phyloP scores from a whole-genome alignment of 2,113 vertebrate species.

The Chinchilla lanigera region DNA sequence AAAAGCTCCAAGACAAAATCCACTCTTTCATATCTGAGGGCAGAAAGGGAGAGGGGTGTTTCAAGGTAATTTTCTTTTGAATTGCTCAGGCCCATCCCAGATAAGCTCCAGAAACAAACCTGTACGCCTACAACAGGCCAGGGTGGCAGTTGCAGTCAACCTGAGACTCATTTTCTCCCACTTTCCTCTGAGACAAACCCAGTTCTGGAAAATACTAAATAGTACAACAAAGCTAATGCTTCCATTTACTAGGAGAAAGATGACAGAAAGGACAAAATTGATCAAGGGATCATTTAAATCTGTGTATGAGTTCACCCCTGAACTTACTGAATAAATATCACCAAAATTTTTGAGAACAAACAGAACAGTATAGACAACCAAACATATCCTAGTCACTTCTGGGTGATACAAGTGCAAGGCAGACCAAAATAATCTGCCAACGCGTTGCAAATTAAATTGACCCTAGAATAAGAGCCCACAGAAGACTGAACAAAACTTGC shows the following conservation, averaged over 20 bases:
- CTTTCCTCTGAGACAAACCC: neutral
- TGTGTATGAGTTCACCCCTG: neutral
- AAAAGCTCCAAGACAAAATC: neutral
- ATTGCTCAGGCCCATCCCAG: too few relatives aligned
- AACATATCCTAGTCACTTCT: neutral
- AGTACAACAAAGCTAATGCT: too few relatives aligned
- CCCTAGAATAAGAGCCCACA: neutral
- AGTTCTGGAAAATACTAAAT: neutral
- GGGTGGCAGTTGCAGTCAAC: accelerated
- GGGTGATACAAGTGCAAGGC: neutral
- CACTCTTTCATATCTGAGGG: neutral
- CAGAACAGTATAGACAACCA: neutral
- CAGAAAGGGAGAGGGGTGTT: too few relatives aligned
- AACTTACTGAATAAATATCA: neutral
- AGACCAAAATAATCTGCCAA: neutral
- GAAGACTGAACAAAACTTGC: neutral
- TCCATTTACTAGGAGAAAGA: neutral
- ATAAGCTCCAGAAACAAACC: neutral
- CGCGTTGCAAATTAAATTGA: neutral
- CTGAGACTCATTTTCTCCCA: neutral
- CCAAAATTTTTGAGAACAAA: neutral
- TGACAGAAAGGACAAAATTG: neutral
- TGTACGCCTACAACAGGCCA: accelerated
- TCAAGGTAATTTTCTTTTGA: neutral
- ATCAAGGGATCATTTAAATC: neutral